Evolutionary conservation across 2,113 vertebrate genomes (phyloP), one percentile per base, ranked within the genome.

Genomic region (Panthera uncia): DNA sequence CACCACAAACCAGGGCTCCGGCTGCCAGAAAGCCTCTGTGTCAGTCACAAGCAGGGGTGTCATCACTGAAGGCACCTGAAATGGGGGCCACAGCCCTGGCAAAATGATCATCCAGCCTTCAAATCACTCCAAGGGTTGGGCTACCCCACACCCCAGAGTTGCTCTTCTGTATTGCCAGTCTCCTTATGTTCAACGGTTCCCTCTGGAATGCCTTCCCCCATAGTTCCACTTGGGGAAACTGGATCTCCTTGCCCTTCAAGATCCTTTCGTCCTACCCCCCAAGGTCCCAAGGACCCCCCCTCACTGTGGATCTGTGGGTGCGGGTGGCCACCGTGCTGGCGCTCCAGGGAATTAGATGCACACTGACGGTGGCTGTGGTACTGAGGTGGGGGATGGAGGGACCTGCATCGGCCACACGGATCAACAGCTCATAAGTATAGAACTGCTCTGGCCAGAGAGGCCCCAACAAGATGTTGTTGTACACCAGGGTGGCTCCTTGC

Each of bases 1-100:
- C 0, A 83, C 98, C 96, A 99, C 98, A 1, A 99, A 99, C 99
- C 99, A 99, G 65, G 98, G 78, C 0, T 98, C 97, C 0, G 99
- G 99, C 68, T 97, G 94, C 99, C 99, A 99, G 52, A 81, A 98
- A 0, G 4, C 16, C 78, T 98, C 97, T 0, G 36, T 96, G n/a
- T 0, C 36, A 0, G 48, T 93, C 94, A 99, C 52, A 4, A 99
- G 84, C 92, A 98, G 90, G 0, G 97, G 97, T 85, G 97, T 93
- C 92, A 76, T 86, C 57, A 7, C 63, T 31, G 0, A 69, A 82
- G 57, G 48, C 0, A 57, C 94, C 99, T 99, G 98, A 12, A 78
- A 97, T 52, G 36, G 52, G 66, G 48, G n/a, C 2, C 25, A 55
- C 74, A 84, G 86, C 12, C 45, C 88, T 93, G 52, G 29, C 76